phyloP scores from a whole-genome alignment of 2,888 invertebrate genomes.

The Apamea monoglypha region DNA sequence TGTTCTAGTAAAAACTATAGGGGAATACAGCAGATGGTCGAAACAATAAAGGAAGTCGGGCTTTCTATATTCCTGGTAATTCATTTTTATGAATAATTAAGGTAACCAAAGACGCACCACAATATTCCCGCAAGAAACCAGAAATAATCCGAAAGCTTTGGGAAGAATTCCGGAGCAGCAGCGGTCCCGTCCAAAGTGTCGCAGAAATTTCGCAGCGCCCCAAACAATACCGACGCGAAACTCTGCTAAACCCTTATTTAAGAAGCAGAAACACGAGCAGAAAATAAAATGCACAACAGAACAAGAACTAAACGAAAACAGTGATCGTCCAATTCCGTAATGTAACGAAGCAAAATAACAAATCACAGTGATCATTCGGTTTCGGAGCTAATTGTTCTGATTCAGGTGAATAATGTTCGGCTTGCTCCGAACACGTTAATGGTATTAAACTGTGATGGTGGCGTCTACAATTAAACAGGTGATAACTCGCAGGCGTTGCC shows the following conservation, averaged over 20 bases:
- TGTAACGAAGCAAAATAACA: conserved; percentile 54
- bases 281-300: conserved; percentile 39
- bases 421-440: conserved; percentile 52
- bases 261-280: conserved; percentile 27
- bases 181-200: conserved; percentile 26
- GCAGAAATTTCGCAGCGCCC: conserved; percentile 34
- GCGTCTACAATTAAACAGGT: conserved; percentile 67
- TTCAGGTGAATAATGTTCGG: conserved; percentile 63
- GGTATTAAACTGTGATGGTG: conserved; percentile 54
- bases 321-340: conserved; percentile 59
- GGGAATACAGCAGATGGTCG: not conserved
- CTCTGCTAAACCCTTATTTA: conserved; percentile 34
- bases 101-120: not conserved
- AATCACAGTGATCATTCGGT: conserved; percentile 63
- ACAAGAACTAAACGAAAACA: conserved; percentile 36
- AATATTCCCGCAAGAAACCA: conserved; percentile 35
- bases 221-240: conserved; percentile 17
- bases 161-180: conserved; percentile 14
- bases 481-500: conserved; percentile 67
- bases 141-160: conserved; percentile 36
- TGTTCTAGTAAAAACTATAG: not conserved
- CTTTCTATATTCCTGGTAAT: not conserved
- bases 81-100: no score
- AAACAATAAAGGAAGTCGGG: not conserved
- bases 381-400: conserved; percentile 64